Conservation (phyloP, 2,888 invertebrate species). For the Loripinus fragilis region DNA sequence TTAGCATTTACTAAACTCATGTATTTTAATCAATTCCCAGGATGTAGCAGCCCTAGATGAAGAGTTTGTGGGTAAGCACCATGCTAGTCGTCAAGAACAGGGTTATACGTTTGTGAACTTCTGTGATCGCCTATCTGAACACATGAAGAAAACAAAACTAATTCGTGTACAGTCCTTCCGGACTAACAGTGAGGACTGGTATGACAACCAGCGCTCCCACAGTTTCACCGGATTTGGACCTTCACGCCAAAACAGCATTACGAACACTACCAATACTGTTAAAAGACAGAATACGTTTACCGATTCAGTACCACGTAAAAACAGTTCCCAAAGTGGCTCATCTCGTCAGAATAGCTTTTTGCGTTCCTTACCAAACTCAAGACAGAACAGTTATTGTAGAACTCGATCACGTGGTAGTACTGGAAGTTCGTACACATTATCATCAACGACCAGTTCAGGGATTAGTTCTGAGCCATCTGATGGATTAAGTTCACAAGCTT, state of each 20-base stretch:
- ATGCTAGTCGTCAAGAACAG: constrained; percentile 23
- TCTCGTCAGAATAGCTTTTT: constrained; percentile 55
- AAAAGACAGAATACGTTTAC: constrained; percentile 55
- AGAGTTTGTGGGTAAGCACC: constrained; percentile 41
- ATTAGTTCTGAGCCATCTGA: constrained; percentile 46
- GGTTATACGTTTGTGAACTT: constrained; percentile 40
- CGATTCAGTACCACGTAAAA: constrained; percentile 36
- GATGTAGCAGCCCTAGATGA: constrained; percentile 39
- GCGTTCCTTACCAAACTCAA: constrained; percentile 46
- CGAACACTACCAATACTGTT: constrained; percentile 16
- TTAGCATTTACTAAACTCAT: no score
- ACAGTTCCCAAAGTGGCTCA: constrained; percentile 29
- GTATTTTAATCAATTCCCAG: constrained; percentile 30
- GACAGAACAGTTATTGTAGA: constrained; percentile 55
- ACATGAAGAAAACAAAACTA: constrained; percentile 68
- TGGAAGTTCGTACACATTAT: constrained; percentile 57
- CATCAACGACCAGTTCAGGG: constrained; percentile 58
- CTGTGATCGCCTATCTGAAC: constrained; percentile 45
- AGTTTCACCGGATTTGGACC: constrained; percentile 57
- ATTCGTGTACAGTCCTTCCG: constrained; percentile 65
- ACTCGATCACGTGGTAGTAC: constrained; percentile 59
- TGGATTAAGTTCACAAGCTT: constrained; percentile 39
- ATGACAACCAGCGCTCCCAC: constrained; percentile 47
- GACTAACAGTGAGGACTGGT: constrained; percentile 45
- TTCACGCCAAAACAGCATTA: background rate